Evolutionary conservation across 2,888 invertebrate genomes (phyloP), one percentile per base, ranked within the genome.

Genomic region (Caenorhabditis afra): DNA sequence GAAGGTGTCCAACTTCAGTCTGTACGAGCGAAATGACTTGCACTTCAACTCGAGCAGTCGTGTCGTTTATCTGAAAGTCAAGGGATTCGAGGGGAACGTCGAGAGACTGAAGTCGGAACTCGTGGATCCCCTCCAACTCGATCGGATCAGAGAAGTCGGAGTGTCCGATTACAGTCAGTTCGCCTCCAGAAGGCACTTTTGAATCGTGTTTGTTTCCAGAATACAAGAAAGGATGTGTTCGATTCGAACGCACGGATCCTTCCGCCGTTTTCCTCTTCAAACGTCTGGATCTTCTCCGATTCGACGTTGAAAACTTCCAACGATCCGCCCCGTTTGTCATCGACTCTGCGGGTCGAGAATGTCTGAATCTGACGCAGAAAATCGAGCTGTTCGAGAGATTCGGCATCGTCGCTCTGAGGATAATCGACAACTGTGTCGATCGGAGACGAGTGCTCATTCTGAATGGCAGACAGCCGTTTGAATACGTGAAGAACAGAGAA

Each of bases 401-500:
- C 14, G 67, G 67, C 39, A 14, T 50, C 10, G 57, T 67, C 8
- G 39, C 67, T n/a, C 23, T 67, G n/a, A 57, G 57, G 18, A 58
- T 67, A 1, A 1, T 67, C 16, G 67, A 58, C 44, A 23, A 57
- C 1, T 67, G 67, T 49, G 49, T 22, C 3, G 7, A 23, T 8
- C 8, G 16, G 2, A 47, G 39, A 12, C 57, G 58, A 58, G 67
- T 67, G 7, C n/a, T 67, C 11, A 67, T 67, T 49, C 11, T 67
- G 16, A 57, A 67, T n/a, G 67, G 67, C 39, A 20, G 58, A 39
- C 67, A 67, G 12, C 67, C 67, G 14, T 67, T 67, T 20, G 58
- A 58, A 20, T 67, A 58, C 49, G 37, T 67, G 3, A 23, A 4
- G 2, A 41, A 57, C 18, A 16, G 67, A 58, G 50, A 67, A 16